These are phyloP conservation scores for Spodoptera frugiperda DNA, from an alignment of 1,140 invertebrate genomes.

Conservation along the genomic window DNA sequence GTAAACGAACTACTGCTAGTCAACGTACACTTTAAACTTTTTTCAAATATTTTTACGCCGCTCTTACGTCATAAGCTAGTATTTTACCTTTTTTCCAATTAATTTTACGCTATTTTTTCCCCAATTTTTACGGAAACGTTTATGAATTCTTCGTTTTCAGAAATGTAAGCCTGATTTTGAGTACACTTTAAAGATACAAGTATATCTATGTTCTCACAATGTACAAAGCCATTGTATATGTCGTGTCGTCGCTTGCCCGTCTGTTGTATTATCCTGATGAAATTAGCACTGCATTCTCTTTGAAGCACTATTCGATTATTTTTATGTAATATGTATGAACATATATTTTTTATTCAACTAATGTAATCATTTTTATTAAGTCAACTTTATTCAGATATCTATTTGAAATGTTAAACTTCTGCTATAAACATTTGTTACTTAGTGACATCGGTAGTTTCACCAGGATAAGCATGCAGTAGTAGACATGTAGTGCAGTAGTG, in stretches of 20 bases:
- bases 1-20: slow-evolving; percentile 31
- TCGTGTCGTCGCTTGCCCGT: slow-evolving; percentile 51
- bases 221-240: slow-evolving; percentile 56
- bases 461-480: slow-evolving; percentile 64
- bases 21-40: slow-evolving; percentile 11
- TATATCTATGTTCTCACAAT: slow-evolving; percentile 4
- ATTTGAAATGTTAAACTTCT: too few relatives aligned
- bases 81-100: not conserved
- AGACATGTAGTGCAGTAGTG: slow-evolving; percentile 65
- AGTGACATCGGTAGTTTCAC: slow-evolving; percentile 47
- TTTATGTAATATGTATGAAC: not conserved
- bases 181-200: not conserved
- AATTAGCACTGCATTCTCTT: slow-evolving; percentile 26
- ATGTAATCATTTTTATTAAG: too few relatives aligned
- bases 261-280: slow-evolving; percentile 56
- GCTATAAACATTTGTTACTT: not conserved
- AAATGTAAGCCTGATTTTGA: slow-evolving; percentile 9
- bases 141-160: slow-evolving; percentile 17
- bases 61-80: slow-evolving; percentile 21
- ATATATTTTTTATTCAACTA: not conserved
- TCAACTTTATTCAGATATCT: too few relatives aligned
- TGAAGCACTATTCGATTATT: slow-evolving; percentile 14
- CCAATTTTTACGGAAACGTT: slow-evolving; percentile 1
- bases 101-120: not conserved
- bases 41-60: slow-evolving; percentile 19